Percentiles rank a stretch among this genome's conserved stretches.
phyloP scores from a whole-genome alignment of 2,888 invertebrate genomes.

The Eurois occulta region DNA sequence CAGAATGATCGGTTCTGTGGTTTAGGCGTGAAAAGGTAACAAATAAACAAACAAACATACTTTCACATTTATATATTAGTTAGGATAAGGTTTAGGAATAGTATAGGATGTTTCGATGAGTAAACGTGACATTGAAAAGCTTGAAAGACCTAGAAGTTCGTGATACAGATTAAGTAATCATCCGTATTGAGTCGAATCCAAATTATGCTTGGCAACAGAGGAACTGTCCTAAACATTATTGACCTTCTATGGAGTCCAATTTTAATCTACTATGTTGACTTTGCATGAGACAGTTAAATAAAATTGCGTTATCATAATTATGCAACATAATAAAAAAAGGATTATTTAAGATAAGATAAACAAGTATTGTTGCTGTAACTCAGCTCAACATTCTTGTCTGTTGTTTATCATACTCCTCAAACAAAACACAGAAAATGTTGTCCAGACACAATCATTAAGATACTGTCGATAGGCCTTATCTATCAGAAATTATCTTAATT shows the following conservation, averaged over 20 bases:
- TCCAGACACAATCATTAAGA: background rate
- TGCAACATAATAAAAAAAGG: background rate
- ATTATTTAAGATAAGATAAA: background rate
- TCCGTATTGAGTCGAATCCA: background rate
- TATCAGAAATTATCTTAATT: background rate
- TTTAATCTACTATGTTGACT: background rate
- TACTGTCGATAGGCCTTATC: background rate
- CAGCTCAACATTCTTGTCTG: background rate
- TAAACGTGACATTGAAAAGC: background rate
- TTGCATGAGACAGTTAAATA: background rate
- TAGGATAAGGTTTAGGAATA: too few species aligned
- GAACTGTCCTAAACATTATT: background rate
- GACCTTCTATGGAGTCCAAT: background rate
- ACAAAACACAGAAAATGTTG: too few species aligned
- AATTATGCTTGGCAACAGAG: background rate
- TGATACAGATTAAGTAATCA: background rate
- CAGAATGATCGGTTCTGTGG: too few species aligned
- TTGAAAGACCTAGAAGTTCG: background rate
- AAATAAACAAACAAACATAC: too few species aligned
- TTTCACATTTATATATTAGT: too few species aligned
- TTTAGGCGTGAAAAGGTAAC: too few species aligned
- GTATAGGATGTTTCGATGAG: background rate
- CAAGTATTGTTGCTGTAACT: background rate
- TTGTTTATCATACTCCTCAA: too few species aligned
- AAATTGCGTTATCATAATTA: constrained; percentile 5